Base-by-base conservation (phyloP, 2,797 vertebrate genomes). In the Poeciliopsis presidionis region DNA sequence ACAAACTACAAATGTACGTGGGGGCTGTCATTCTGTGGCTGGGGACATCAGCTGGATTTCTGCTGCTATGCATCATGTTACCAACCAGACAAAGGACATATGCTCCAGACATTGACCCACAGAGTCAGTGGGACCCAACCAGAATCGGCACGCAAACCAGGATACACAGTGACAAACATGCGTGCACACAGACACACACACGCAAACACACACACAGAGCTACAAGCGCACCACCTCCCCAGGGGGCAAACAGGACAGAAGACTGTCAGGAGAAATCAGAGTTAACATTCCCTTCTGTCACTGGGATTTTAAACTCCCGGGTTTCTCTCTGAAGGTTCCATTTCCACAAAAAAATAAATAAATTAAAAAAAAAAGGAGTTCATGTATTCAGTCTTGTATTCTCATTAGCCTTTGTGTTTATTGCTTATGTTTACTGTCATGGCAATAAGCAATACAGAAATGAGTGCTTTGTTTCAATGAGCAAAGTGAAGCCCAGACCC, bases 41-140 rank as follows among this genome's bases (percentile, higher is more conserved):
- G 2, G 6, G 39, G 43, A 45, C 81, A 81, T 85, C 78, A 76
- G 78, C 79, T 85, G 80, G 84, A 87, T 82, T 70, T 75, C 80
- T 82, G 84, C 25, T 73, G 25, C 72, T 84, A 81, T 83, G 88
- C 84, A 91, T 90, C 87, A 78, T 0, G 89, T 90, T 90, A 86
- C 91, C 86, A 90, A 82, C 82, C 90, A 89, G 90, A 93, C 91
- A 91, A 86, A 80, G 76, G 91, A 88, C 92, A 94, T 93, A 93
- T 92, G 90, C 84, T 91, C 73, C 3, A 30, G 76, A 88, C 86
- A 88, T 84, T 73, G 41, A 90, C 82, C 84, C 53, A 69, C 85
- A 81, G 79, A 90, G 85, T 72, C 28, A 72, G 87, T 59, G 82
- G 84, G 45, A 73, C 81, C 80, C n/a, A 18, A 82, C 81, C 75